A percentile compares a stretch with the other conserved stretches of the same genome.
These are phyloP conservation scores for Erebia ligea DNA, from an alignment of 2,888 invertebrate species.

Conservation along the genomic window DNA sequence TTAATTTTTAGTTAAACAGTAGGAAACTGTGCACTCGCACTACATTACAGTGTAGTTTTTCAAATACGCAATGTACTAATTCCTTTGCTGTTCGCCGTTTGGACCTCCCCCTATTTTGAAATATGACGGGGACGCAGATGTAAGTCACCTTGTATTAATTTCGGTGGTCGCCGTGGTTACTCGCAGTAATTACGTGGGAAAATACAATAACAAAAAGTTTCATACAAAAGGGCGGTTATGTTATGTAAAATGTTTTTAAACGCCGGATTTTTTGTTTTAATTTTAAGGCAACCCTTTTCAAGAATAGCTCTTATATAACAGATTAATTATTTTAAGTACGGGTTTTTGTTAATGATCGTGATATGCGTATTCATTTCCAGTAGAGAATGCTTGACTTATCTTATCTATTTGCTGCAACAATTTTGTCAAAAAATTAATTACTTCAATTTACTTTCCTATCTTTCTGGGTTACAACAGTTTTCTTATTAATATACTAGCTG, in stretches of 20 bases:
- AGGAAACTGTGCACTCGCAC: too few species aligned
- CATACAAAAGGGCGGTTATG: conserved; percentile 3
- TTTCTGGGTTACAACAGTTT: too few species aligned
- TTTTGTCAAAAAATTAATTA: too few species aligned
- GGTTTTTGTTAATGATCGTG: not conserved
- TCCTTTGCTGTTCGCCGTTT: conserved; percentile 24
- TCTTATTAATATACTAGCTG: too few species aligned
- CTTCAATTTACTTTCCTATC: too few species aligned
- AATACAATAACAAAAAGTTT: conserved; percentile 27
- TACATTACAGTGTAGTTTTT: too few species aligned
- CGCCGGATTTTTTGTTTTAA: not conserved
- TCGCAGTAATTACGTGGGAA: conserved; percentile 31
- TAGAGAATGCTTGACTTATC: too few species aligned
- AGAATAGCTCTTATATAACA: not conserved
- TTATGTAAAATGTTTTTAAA: conserved; percentile 8
- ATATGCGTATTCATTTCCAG: not conserved
- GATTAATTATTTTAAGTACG: not conserved
- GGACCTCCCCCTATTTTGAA: conserved; percentile 54
- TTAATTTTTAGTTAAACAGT: not conserved
- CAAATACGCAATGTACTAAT: conserved; percentile 32
- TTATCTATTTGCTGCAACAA: too few species aligned
- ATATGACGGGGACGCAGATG: conserved; percentile 69
- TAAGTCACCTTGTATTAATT: conserved; percentile 59
- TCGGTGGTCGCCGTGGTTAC: conserved; percentile 48
- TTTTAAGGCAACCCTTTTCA: not conserved